A percentile compares a stretch with the other conserved stretches of the same genome.
Conservation (phyloP, 92 coral and sea anemone genomes). For the Porites lobata region DNA sequence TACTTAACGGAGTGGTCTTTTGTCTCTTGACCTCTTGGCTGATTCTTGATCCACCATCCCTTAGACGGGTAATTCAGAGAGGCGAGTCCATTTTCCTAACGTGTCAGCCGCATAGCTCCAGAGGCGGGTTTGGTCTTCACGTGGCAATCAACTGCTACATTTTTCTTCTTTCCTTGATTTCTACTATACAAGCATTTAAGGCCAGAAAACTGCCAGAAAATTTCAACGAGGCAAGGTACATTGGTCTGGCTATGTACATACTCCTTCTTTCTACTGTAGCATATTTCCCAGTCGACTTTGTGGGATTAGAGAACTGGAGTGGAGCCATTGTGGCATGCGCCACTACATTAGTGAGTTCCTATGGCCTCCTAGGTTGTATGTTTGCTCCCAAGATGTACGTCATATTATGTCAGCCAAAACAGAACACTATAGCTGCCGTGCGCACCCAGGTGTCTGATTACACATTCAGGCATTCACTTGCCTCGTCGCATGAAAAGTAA, state of each 20-base stretch:
- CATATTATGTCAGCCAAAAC: conserved; percentile 56
- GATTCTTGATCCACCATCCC: conserved; percentile 8
- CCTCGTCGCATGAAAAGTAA: not conserved
- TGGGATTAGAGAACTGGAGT: conserved; percentile 9
- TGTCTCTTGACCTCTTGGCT: conserved; percentile 12
- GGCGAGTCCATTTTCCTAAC: not conserved
- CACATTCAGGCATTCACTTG: conserved; percentile 12
- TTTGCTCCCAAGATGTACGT: conserved; percentile 58
- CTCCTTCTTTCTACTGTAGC: conserved; percentile 32
- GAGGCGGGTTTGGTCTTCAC: conserved; percentile 31
- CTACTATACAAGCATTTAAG: conserved; percentile 55
- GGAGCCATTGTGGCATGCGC: conserved; percentile 9
- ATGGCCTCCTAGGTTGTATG: conserved; percentile 58
- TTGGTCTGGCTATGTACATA: conserved; percentile 61
- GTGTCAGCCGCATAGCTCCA: not conserved
- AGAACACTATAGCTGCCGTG: conserved; percentile 44
- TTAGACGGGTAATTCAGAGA: not conserved
- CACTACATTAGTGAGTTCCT: conserved; percentile 44
- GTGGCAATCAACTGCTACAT: conserved; percentile 30
- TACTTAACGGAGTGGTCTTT: conserved; percentile 40
- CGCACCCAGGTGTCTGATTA: conserved; percentile 14
- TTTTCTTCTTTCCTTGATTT: conserved; percentile 28
- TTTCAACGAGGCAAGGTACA: conserved; percentile 64
- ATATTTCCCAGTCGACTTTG: conserved; percentile 44
- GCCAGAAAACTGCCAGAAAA: conserved; percentile 66